Base-by-base conservation (phyloP, 2,888 invertebrate genomes). In the Ypsolopha sequella region DNA sequence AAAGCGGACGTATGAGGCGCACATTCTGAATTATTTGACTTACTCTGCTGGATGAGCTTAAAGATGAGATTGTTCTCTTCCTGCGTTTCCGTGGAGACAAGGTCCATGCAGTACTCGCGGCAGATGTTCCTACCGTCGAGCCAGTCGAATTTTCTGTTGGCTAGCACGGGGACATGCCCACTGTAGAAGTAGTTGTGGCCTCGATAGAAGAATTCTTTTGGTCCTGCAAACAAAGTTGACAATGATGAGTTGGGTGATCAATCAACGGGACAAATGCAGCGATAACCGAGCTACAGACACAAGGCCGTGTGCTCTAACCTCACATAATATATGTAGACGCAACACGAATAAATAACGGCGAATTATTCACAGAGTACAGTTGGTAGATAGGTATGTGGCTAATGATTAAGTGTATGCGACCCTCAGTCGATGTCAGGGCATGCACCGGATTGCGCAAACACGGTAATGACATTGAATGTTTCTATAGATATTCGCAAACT, bases 31-130 rank as follows among this genome's bases (percentile, higher is more conserved):
- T n/a, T 24, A 24, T 24, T 24, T 24, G 54, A 80, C 90, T 88
- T 73, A 93, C 93, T 94, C 77, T 94, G 93, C 77, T 95, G 94
- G 60, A 95, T 95, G 44, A 95, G 89, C 77, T 92, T 93, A 90
- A 94, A 95, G 77, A 95, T 91, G 66, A 95, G 90, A 79, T 95
- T 95, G 73, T 96, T 95, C 76, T 96, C 95, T 73, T 95, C 95
- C 79, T 95, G 95, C 9, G 94, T 93, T 77, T 96, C 96, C 76
- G 96, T 88, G 14, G 95, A 94, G 48, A 96, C 93, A 62, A 95
- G 90, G 79, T 96, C 96, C 96, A 96, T 96, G 80, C 96, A 96
- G 80, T 95, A 95, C 76, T 95, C 95, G 59, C 96, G 90, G 88
- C 96, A 96, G 66, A 95, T 89, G 79, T 96, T 96, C 65, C 96